Percentiles rank a stretch among this genome's conserved stretches.
These are phyloP conservation scores for Acanthisitta chloris DNA, from an alignment of 2,113 vertebrate genomes.

Conservation along the genomic window DNA sequence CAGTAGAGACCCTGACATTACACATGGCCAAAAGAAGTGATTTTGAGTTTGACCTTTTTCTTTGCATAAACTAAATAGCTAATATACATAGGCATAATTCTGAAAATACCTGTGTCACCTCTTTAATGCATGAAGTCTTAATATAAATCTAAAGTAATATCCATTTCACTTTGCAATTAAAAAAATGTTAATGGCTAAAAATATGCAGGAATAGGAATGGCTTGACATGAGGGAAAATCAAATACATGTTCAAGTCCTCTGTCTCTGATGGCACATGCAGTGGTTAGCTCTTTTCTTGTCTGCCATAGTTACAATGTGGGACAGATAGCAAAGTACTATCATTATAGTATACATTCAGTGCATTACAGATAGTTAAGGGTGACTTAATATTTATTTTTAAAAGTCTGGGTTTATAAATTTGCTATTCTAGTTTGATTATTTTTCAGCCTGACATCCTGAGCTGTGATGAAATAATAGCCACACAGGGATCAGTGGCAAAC, in stretches of 20 bases:
- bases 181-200: not conserved
- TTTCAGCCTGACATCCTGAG: not conserved
- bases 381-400: not conserved
- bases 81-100: constrained; percentile 11
- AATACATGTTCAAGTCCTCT: not conserved
- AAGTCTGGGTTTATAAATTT: not conserved
- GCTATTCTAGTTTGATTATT: not conserved
- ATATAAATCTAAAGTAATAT: constrained; percentile 43
- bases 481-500: not conserved
- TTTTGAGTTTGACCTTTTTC: constrained; percentile 65
- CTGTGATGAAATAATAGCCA: not conserved
- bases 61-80: constrained; percentile 61
- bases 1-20: constrained; percentile 72
- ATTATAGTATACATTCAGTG: not conserved
- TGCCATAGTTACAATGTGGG: not conserved
- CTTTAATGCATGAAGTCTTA: not conserved
- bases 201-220: not conserved
- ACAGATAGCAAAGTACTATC: not conserved
- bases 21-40: constrained; percentile 70
- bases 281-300: not conserved
- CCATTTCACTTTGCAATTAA: constrained; percentile 10
- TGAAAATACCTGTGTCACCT: constrained; percentile 40
- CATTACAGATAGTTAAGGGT: not conserved
- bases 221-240: not conserved
- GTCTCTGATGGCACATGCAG: not conserved